Base-by-base conservation (phyloP, 2,888 invertebrate species). In the Spisula solida region DNA sequence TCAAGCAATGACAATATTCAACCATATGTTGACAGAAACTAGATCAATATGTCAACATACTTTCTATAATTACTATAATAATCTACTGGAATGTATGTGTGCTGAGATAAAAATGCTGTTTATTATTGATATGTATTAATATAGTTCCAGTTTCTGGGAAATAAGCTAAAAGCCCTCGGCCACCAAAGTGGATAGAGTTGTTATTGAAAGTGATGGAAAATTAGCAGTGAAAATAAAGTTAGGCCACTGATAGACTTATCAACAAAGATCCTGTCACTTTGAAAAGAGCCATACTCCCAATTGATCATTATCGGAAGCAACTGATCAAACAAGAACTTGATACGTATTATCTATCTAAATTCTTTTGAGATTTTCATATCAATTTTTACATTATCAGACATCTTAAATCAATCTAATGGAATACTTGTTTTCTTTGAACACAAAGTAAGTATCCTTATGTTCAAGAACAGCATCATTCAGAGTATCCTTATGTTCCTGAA, bases 351-450 rank as follows among this genome's bases (percentile, higher is more conserved):
- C 75, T 75, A 75, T 31, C 75, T 75, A 75, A 75, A 75, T 75
- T 75, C 75, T 75, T 41, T 75, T 75, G 75, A 75, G 75, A 75
- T 31, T 75, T 75, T 75, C 34, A 14, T 34, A 75, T 75, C 75
- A 75, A 18, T 75, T 75, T 75, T 75, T 75, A 34, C 75, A 34
- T 75, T 75, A 75, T 75, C 75, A 75, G 75, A 34, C 75, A 2
- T 5, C 34, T 34, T 34, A 31, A 75, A 75, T 75, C 29, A 34
- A 31, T 18, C 75, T 75, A 75, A 75, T 75, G 75, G 75, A 75
- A 75, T 18, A 31, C 75, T 31, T 75, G 75, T 75, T 75, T 75
- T 75, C 31, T 75, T 75, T 75, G 75, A 75, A 75, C 12, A 31
- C 29, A 31, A 75, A 75, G 75, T 25, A 75, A 75, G 31, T 16